Base-by-base conservation (phyloP, 2,113 vertebrate species). In the Vombatus ursinus region DNA sequence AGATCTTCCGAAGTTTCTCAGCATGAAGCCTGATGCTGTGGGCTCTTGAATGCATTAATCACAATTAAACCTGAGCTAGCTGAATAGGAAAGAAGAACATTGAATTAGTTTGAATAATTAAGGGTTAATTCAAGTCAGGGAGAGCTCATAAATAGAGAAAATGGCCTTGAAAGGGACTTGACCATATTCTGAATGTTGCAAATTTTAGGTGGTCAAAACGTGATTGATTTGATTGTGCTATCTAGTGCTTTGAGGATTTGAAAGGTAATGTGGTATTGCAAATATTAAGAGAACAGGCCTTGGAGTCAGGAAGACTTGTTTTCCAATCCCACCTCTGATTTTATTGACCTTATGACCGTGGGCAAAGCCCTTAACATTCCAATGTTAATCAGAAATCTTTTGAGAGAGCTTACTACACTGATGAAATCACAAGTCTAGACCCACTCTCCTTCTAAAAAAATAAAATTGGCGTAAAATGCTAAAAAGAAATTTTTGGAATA, bases 21-120 rank as follows among this genome's bases (percentile, higher is more conserved):
- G 92, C 9, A 3, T 2, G 47, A 92, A 77, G 84, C 95, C 95
- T 95, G 44, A 44, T 77, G 49, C 52, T 68, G 47, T 95, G 91
- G 52, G 53, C 93, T 97, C 53, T 53, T 44, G 49, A 95, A 95
- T 53, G n/a, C 90, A 77, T 97, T 94, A 54, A 92, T 96, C 52
- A 47, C 95, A 95, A 94, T 93, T 95, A 95, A 93, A 95, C 52
- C 19, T 52, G 93, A 95, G 94, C 91, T 31, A 93, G 93, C 84
- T 90, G 53, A 91, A 93, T 93, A 49, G 91, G 93, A 89, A 31
- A 50, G 89, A 61, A 90, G 93, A 94, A 97, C 50, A 51, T 1
- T 48, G 50, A 96, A 52, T 96, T 92, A 37, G 31, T 96, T 92
- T 68, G 92, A 95, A 94, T 95, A 93, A 96, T 93, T 93, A 89